phyloP scores from a whole-genome alignment of 2,797 vertebrate genomes.

The Philypnodon macrostomus region DNA sequence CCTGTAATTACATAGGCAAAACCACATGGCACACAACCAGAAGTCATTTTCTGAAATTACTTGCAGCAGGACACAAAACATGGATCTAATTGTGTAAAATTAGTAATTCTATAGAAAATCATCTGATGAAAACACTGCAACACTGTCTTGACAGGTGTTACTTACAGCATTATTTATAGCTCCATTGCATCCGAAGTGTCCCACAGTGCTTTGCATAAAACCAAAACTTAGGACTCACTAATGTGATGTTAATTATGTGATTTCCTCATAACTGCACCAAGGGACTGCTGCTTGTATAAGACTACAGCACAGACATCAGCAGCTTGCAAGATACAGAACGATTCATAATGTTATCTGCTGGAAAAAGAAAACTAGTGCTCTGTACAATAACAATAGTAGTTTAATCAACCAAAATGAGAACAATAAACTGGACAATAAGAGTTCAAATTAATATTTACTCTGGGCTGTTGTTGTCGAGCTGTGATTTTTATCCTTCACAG shows the following conservation, averaged over 20 bases:
- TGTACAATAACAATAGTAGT: conserved; percentile 23
- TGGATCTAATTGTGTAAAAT: too few species aligned
- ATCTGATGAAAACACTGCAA: too few species aligned
- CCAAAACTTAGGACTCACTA: conserved; percentile 4
- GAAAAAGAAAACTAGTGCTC: neutral
- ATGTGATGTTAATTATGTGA: conserved; percentile 12
- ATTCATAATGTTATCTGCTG: conserved; percentile 42
- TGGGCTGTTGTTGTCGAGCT: conserved; percentile 16
- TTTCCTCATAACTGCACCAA: neutral
- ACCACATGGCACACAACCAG: too few species aligned
- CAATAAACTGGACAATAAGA: conserved; percentile 37
- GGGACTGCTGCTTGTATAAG: neutral
- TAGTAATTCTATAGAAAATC: too few species aligned
- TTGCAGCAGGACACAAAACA: too few species aligned
- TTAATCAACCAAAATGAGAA: conserved; percentile 33
- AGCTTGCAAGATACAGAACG: conserved; percentile 1
- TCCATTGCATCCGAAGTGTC: conserved; percentile 14
- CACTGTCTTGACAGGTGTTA: conserved; percentile 9
- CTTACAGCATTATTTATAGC: conserved; percentile 23
- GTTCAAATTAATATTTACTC: conserved; percentile 45
- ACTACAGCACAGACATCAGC: conserved; percentile 1
- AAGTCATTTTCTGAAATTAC: too few species aligned
- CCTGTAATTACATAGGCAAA: too few species aligned
- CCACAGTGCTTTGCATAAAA: neutral
- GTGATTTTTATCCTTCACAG: conserved; percentile 12